phyloP scores from a whole-genome alignment of 2,797 vertebrate species.

The Pseudotriccus pelzelni region DNA sequence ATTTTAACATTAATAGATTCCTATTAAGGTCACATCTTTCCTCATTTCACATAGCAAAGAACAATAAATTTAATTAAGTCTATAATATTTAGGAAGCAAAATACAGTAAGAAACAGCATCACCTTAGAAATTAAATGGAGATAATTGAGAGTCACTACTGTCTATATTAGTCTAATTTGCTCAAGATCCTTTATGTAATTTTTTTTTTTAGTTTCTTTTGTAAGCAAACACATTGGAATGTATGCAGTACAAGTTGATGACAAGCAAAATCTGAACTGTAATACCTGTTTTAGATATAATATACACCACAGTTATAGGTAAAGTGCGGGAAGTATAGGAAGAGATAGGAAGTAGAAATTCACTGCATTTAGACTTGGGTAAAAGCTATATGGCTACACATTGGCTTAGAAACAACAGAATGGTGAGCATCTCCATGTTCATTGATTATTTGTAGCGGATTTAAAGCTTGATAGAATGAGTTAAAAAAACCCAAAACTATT shows the following conservation, averaged over 20 bases:
- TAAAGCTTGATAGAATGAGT: neutral
- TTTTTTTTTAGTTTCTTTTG: neutral
- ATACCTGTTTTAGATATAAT: neutral
- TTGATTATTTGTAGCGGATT: neutral
- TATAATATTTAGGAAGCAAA: neutral
- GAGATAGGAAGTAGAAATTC: neutral
- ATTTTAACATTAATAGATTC: neutral
- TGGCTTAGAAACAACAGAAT: neutral
- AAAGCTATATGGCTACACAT: neutral
- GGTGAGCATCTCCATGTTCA: neutral
- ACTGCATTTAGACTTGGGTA: neutral
- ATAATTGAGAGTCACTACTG: neutral
- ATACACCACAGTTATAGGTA: neutral
- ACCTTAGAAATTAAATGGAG: neutral
- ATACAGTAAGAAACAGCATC: neutral
- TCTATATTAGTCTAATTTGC: neutral
- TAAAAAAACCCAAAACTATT: accelerated
- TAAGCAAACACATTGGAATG: neutral
- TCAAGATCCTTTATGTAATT: neutral
- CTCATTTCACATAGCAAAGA: neutral
- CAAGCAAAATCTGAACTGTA: neutral
- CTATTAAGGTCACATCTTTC: neutral
- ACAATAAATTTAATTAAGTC: neutral
- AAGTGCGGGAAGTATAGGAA: neutral
- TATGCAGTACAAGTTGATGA: neutral